Evolutionary conservation across 1,140 invertebrate genomes (phyloP), one percentile per base, ranked within the genome.

Genomic region (Drosophila burlai): DNA sequence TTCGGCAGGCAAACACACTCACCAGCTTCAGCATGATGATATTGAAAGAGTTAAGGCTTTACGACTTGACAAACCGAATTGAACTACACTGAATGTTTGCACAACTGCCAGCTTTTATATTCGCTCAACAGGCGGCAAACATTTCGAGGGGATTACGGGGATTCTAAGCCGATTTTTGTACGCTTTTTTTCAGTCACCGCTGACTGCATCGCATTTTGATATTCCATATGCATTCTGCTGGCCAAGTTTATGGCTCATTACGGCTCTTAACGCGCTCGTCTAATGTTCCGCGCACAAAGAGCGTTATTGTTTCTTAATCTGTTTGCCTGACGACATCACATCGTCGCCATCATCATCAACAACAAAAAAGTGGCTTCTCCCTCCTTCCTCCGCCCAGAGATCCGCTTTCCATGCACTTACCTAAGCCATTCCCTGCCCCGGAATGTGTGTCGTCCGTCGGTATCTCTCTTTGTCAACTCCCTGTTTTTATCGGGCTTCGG

Each of bases 21-120:
- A 92, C 90, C 78, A 92, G 59, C 71, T 92, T 92, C 46, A 92
- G 63, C 90, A 92, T 92, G 76, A 59, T 81, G 43, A 18, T 54
- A 3, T 26, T 49, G 55, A 38, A 58, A 67, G 52, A 38, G 47
- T 61, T 76, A 55, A 58, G 49, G 52, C 64, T 49, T 55, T 55
- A 16, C 49, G 69, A 64, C 69, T 89, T 73, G 50, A 62, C 68
- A 73, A 57, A 76, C 68, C 69, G 49, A 91, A 69, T 66, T 57
- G 73, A 66, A 81, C 87, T 83, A 77, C 74, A 71, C 55, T 63
- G 38, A 47, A 46, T 73, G 58, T 75, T 73, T 54, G 58, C 34
- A 45, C 29, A 46, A 52, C 26, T 81, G 36, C 65, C 34, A 40
- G 18, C 65, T 78, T 91, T 76, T 83, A 84, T 84, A 79, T 66